phyloP scores from a whole-genome alignment of 2,888 invertebrate species.

The Acleris emargana region DNA sequence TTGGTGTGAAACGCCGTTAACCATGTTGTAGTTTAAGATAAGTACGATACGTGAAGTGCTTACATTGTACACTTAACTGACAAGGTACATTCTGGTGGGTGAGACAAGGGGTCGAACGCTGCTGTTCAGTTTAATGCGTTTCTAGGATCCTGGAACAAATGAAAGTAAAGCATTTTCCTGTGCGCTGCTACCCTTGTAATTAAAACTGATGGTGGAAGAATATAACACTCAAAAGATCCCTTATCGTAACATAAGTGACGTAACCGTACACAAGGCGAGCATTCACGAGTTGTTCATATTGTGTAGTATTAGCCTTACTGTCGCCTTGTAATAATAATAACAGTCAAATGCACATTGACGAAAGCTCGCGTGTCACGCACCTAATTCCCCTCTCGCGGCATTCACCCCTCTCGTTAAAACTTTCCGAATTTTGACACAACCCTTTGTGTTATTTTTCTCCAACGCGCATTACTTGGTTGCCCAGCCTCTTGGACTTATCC shows the following conservation, averaged over 20 bases:
- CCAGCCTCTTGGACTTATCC: conserved; percentile 59
- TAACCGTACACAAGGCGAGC: conserved; percentile 7
- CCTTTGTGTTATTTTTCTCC: conserved; percentile 71
- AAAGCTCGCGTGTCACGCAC: conserved; percentile 67
- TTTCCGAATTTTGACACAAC: conserved; percentile 74
- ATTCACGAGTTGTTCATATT: conserved; percentile 37
- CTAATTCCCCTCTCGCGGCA: conserved; percentile 49
- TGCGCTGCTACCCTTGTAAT: conserved; percentile 26
- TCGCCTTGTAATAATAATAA: conserved; percentile 53
- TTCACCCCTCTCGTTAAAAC: conserved; percentile 73
- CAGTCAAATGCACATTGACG: conserved; percentile 66
- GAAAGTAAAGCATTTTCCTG: conserved; percentile 21
- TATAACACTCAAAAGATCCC: conserved; percentile 14
- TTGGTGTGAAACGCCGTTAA: conserved; percentile 1
- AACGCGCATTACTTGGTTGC: conserved; percentile 55
- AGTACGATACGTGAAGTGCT: too few species aligned
- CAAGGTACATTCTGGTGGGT: too few species aligned
- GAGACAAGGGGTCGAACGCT: too few species aligned
- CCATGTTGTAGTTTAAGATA: not conserved
- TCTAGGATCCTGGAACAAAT: conserved; percentile 25
- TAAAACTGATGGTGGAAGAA: conserved; percentile 26
- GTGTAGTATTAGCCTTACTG: conserved; percentile 46
- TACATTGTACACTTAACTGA: too few species aligned
- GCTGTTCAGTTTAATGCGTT: conserved; percentile 1
- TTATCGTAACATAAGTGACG: conserved; percentile 26